Evolutionary conservation across 1,140 invertebrate genomes (phyloP).

Genomic region (Drosophila arizonae): DNA sequence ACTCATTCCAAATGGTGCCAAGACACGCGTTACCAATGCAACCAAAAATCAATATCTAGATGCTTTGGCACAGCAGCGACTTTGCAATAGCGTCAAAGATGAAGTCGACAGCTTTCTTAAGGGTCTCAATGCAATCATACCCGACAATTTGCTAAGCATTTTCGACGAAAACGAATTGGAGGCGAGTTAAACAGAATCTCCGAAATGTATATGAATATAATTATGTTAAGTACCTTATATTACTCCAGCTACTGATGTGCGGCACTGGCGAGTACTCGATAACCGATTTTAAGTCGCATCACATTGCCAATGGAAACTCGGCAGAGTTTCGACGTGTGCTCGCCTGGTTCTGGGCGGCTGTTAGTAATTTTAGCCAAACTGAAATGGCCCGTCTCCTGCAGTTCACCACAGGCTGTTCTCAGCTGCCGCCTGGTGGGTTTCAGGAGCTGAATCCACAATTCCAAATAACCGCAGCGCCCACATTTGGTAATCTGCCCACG

Average conservation of each 20-base stretch:
- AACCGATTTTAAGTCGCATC: slow-evolving; percentile 93
- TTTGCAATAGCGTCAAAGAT: slow-evolving; percentile 90
- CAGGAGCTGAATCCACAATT: slow-evolving; percentile 94
- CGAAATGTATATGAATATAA: no score
- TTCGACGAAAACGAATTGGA: slow-evolving; percentile 98
- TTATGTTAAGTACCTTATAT: no score
- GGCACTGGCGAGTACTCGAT: slow-evolving; percentile 97
- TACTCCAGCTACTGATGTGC: slow-evolving; percentile 90
- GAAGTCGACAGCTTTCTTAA: slow-evolving; percentile 95
- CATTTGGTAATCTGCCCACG: slow-evolving; percentile 94
- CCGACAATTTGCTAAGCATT: slow-evolving; percentile 95
- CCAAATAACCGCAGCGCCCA: slow-evolving; percentile 94
- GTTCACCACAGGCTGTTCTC: slow-evolving; percentile 96
- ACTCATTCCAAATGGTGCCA: slow-evolving; percentile 89
- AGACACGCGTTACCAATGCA: slow-evolving; percentile 81
- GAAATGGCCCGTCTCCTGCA: slow-evolving; percentile 96
- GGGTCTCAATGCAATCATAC: slow-evolving; percentile 95
- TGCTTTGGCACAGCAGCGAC: slow-evolving; percentile 93
- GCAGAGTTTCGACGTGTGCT: slow-evolving; percentile 92
- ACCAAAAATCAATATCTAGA: slow-evolving; percentile 89
- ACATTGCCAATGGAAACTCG: slow-evolving; percentile 92
- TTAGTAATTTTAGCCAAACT: slow-evolving; percentile 95
- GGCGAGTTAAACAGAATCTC: slow-evolving; percentile 84
- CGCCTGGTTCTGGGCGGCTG: slow-evolving; percentile 97
- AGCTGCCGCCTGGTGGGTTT: slow-evolving; percentile 95